Evolutionary conservation across 2,113 vertebrate genomes (phyloP).

Genomic region (Emydocephalus ijimae): DNA sequence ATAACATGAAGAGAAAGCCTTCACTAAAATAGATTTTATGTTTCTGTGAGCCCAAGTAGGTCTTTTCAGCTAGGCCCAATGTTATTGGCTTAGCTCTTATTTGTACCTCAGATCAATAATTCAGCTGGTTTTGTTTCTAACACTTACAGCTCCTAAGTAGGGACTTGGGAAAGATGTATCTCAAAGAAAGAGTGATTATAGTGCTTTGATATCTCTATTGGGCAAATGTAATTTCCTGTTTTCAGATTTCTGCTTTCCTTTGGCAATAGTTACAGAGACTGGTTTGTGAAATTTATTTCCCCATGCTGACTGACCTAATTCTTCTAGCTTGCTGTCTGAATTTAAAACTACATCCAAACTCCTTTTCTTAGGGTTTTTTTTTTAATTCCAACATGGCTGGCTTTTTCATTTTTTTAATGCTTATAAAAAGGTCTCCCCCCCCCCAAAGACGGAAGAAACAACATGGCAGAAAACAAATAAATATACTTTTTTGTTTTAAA

Average conservation of each 20-base stretch:
- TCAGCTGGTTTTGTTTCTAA: background rate
- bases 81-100: background rate
- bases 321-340: background rate
- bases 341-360: background rate
- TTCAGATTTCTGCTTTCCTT: background rate
- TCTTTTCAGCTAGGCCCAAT: background rate
- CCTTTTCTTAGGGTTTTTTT: background rate
- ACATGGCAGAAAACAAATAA: background rate
- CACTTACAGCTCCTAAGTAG: background rate
- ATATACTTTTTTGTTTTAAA: background rate
- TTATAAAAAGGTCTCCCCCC: background rate
- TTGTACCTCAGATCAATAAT: background rate
- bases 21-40: background rate
- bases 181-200: constrained; percentile 3
- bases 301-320: constrained; percentile 5
- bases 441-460: constrained; percentile 16
- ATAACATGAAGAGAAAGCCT: background rate
- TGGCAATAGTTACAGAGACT: constrained; percentile 14
- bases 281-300: constrained; percentile 26
- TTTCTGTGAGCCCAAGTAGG: background rate
- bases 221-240: constrained; percentile 22
- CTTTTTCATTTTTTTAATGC: constrained; percentile 1
- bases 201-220: constrained; percentile 27
- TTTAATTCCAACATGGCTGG: background rate
- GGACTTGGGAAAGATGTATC: background rate